phyloP scores from a whole-genome alignment of 2,888 invertebrate species.

The Limnephilus auricula region DNA sequence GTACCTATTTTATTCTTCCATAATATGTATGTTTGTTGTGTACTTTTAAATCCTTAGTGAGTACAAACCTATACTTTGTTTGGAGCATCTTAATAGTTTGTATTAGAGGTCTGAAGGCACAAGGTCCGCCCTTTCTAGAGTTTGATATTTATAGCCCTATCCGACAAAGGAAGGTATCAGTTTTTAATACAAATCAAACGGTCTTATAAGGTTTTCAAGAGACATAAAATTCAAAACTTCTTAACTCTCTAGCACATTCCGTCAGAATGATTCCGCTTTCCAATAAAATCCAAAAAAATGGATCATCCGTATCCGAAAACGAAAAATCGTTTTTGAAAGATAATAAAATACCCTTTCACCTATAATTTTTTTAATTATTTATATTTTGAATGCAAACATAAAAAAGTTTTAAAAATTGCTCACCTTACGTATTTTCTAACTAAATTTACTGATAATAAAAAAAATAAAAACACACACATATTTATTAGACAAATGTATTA shows the following conservation, averaged over 20 bases:
- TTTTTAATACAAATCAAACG: neutral
- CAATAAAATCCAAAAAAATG: too few species aligned
- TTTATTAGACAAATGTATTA: too few species aligned
- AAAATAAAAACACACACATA: too few species aligned
- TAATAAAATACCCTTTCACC: too few species aligned
- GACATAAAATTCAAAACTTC: neutral
- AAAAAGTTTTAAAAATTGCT: too few species aligned
- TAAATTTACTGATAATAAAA: too few species aligned
- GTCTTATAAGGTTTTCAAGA: neutral
- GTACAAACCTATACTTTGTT: conserved; percentile 33
- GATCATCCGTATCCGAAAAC: too few species aligned
- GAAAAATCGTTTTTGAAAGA: too few species aligned
- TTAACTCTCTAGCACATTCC: neutral
- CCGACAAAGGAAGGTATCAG: neutral
- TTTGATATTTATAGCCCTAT: neutral
- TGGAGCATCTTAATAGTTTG: neutral
- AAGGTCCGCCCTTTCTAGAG: neutral
- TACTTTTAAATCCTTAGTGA: conserved; percentile 34
- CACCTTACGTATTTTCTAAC: too few species aligned
- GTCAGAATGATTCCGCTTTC: too few species aligned
- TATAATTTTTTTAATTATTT: too few species aligned
- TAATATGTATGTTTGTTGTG: conserved; percentile 47
- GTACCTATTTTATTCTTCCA: conserved; percentile 45
- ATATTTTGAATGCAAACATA: too few species aligned
- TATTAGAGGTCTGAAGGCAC: neutral